Evolutionary conservation across 2,113 vertebrate genomes (phyloP).

Genomic region (Neopipo cinnamomea): DNA sequence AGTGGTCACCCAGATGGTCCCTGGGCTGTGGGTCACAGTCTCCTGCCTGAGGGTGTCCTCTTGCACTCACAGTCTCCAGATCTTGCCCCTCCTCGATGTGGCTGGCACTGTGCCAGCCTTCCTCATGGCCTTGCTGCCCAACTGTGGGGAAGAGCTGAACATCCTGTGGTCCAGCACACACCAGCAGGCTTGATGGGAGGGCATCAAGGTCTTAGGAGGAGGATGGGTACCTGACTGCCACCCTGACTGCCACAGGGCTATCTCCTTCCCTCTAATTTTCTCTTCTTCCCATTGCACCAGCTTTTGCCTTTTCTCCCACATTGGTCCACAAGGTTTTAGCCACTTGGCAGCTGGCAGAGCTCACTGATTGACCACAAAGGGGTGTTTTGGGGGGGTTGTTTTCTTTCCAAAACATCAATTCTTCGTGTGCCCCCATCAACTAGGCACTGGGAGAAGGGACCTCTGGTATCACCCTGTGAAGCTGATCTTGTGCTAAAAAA

Average conservation of each 20-base stretch:
- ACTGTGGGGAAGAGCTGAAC: neutral
- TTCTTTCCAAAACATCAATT: neutral
- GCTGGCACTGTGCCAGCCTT: neutral
- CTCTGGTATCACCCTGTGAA: neutral
- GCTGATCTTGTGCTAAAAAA: neutral
- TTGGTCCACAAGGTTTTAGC: neutral
- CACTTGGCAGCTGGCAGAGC: neutral
- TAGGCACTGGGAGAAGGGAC: neutral
- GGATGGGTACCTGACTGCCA: neutral
- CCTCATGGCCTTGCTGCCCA: rapidly evolving
- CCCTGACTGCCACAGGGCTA: neutral
- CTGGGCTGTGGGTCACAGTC: neutral
- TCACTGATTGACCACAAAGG: neutral
- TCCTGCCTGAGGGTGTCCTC: neutral
- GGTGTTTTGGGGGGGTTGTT: rapidly evolving
- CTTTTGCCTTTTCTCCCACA: neutral
- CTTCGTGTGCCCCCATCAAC: neutral
- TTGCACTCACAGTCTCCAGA: neutral
- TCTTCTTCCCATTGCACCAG: neutral
- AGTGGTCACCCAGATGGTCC: neutral
- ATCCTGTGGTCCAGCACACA: rapidly evolving
- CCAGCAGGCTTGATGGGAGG: neutral
- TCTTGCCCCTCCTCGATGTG: rapidly evolving
- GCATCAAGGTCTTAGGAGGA: neutral
- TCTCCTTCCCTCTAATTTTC: neutral